Evolutionary conservation across 2,888 invertebrate species (phyloP).

Genomic region (Drosophila niveifrons): DNA sequence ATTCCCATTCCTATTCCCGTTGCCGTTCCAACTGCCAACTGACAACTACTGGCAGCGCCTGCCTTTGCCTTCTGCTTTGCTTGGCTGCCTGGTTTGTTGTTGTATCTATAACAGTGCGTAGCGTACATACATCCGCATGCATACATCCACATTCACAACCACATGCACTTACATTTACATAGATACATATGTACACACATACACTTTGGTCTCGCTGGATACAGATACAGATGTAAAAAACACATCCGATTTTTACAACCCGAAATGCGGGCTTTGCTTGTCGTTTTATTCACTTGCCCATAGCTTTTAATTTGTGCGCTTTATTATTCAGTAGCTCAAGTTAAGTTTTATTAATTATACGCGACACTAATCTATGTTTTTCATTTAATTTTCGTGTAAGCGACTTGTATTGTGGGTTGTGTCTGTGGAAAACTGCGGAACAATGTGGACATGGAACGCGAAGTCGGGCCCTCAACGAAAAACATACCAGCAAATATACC

Average conservation of each 20-base stretch:
- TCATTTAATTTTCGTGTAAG: slow-evolving; percentile 47
- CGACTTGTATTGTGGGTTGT: slow-evolving; percentile 53
- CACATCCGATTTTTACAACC: slow-evolving; percentile 50
- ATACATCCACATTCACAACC: slow-evolving; percentile 30
- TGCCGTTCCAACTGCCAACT: slow-evolving; percentile 29
- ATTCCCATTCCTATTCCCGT: slow-evolving; percentile 23
- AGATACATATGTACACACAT: slow-evolving; percentile 19
- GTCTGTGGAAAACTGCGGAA: slow-evolving; percentile 64
- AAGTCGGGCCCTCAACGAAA: slow-evolving; percentile 9
- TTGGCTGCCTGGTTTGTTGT: slow-evolving; percentile 62
- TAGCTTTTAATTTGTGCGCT: slow-evolving; percentile 39
- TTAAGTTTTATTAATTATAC: slow-evolving; percentile 48
- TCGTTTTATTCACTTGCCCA: slow-evolving; percentile 39
- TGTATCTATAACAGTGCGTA: slow-evolving; percentile 79
- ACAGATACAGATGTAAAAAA: slow-evolving; percentile 60
- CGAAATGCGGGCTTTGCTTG: slow-evolving; percentile 42
- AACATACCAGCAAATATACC: slow-evolving; percentile 46
- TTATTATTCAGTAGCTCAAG: slow-evolving; percentile 32
- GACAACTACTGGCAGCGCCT: slow-evolving; percentile 1
- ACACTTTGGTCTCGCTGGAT: slow-evolving; percentile 50
- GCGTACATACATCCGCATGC: slow-evolving; percentile 42
- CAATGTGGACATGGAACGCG: slow-evolving; percentile 41
- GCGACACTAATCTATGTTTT: slow-evolving; percentile 31
- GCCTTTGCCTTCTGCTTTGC: slow-evolving; percentile 6
- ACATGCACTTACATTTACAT: slow-evolving; percentile 48